Evolutionary conservation across 1,140 invertebrate species (phyloP).

Genomic region (Papilio aristodemus): DNA sequence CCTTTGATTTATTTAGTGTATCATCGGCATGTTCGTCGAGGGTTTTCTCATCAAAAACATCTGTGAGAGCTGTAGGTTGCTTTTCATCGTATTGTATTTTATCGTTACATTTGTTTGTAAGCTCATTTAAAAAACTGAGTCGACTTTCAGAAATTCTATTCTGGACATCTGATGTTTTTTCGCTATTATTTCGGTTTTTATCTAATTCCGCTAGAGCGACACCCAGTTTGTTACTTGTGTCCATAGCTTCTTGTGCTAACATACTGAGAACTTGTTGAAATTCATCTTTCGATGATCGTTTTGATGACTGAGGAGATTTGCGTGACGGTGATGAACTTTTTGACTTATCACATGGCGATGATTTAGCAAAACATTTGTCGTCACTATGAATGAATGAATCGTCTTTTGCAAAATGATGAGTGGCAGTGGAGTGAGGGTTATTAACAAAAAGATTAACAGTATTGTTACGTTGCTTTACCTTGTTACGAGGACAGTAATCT

Average conservation of each 20-base stretch:
- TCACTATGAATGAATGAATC: constrained; percentile 76
- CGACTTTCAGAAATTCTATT: constrained; percentile 65
- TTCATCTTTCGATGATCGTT: constrained; percentile 76
- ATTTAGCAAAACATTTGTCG: constrained; percentile 72
- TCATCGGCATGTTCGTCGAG: constrained; percentile 32
- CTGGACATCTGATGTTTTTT: constrained; percentile 61
- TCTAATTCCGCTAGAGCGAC: constrained; percentile 78
- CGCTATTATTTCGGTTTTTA: constrained; percentile 71
- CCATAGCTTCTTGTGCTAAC: constrained; percentile 82
- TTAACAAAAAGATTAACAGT: constrained; percentile 74
- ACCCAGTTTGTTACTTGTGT: constrained; percentile 77
- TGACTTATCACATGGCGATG: constrained; percentile 77
- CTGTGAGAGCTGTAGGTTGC: constrained; percentile 41
- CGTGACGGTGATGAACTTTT: constrained; percentile 77
- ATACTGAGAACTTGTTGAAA: constrained; percentile 82
- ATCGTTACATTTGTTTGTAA: constrained; percentile 55
- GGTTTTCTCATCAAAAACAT: constrained; percentile 41
- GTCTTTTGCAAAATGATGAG: constrained; percentile 75
- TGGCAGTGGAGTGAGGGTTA: constrained; percentile 64
- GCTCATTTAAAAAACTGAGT: constrained; percentile 61
- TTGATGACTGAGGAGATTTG: constrained; percentile 71
- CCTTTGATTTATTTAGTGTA: constrained; percentile 50
- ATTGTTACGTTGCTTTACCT: constrained; percentile 78
- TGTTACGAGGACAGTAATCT: constrained; percentile 69
- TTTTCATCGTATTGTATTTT: constrained; percentile 45